Base-by-base conservation (phyloP, 2,113 vertebrate species). In the Puntigrus tetrazona region DNA sequence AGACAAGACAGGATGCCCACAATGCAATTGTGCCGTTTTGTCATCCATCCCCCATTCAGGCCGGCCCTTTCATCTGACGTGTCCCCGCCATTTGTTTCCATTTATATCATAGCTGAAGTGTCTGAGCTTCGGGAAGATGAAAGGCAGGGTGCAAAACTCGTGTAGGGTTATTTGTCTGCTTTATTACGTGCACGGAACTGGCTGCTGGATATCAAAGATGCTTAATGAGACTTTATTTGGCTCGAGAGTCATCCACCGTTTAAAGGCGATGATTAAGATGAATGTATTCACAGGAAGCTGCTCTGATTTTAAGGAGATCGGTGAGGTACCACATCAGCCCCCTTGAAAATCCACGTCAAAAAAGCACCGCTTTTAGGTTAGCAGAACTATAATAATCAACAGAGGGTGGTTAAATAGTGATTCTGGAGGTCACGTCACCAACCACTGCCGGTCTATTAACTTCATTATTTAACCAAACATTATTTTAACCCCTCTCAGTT, bases 71-170 rank as follows among this genome's bases (percentile, higher is more conserved):
- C 47, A 55, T 76, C 74, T 52, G 18, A 55, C 9, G 0, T 52
- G 3, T 55, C 29, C 47, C 29, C 55, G 74, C 43, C 43, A 76
- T 76, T 76, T 76, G 74, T 55, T 29, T 76, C 74, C 74, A 55
- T 76, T 76, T 76, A 55, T 34, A 76, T 76, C 74, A 76, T 55
- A 55, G 29, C 18, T 22, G 43, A 52, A 52, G 45, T 43, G 27
- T 55, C 22, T 55, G 47, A 76, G 47, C 45, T 52, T 55, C n/a
- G 34, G 74, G 27, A 52, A 76, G 74, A 76, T 55, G 47, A 76
- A 76, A 43, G 74, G 47, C 47, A 76, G 47, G 34, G 18, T n/a
- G 74, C 74, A 76, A 55, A 76, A 55, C 27, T 52, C 36, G 34
- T 34, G 74, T 22, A 76, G 45, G 27, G 45, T 34, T 31, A 76